Evolutionary conservation across 37 sponge, comb jelly and placozoan genomes (phyloP).

Genomic region (Oopsacas minuta): DNA sequence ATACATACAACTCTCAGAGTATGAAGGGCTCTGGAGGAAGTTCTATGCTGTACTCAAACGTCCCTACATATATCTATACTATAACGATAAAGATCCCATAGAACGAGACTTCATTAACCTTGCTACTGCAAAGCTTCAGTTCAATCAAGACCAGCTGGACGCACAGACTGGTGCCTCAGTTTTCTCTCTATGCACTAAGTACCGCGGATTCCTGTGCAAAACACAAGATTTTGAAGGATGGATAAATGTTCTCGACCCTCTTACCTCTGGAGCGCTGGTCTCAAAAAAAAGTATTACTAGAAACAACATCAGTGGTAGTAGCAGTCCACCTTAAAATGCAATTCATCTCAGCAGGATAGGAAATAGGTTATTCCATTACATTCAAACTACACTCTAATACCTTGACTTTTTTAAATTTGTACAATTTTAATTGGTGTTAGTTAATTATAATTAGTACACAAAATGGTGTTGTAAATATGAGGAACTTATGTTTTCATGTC

Average conservation of each 20-base stretch:
- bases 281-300: not conserved
- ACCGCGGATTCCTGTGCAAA: constrained; percentile 55
- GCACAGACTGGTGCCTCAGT: not conserved
- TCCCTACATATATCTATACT: constrained; percentile 74
- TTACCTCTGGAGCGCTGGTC: constrained; percentile 71
- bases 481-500: not conserved
- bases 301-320: not conserved
- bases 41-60: constrained; percentile 44
- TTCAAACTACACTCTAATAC: not conserved
- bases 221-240: constrained; percentile 64
- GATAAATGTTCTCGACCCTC: constrained; percentile 87
- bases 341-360: not conserved
- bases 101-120: constrained; percentile 63
- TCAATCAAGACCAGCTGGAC: constrained; percentile 15
- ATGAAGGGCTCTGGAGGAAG: constrained; percentile 9
- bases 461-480: not conserved
- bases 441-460: not conserved
- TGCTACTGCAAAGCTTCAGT: constrained; percentile 63
- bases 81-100: constrained; percentile 70
- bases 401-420: constrained; percentile 1
- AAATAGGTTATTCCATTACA: not conserved
- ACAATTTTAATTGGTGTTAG: not conserved
- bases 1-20: not conserved
- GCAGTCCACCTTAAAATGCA: not conserved
- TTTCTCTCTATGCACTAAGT: constrained; percentile 71